These are phyloP conservation scores for Upupa epops DNA, from an alignment of 2,113 vertebrate genomes.

Conservation along the genomic window DNA sequence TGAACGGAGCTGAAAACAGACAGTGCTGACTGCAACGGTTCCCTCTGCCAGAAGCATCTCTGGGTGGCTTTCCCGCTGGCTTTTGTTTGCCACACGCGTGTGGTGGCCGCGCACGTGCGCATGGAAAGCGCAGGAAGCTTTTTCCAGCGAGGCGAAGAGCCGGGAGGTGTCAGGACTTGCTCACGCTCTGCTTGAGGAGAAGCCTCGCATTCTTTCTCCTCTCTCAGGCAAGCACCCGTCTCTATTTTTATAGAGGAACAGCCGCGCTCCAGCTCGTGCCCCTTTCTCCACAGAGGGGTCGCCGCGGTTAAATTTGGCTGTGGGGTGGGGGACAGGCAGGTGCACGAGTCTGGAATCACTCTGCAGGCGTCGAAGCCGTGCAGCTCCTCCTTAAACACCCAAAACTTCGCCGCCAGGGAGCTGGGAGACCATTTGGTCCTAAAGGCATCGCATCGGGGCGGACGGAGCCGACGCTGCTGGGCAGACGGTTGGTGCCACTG, in stretches of 20 bases:
- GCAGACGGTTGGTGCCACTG: background rate
- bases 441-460: background rate
- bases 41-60: constrained; percentile 35
- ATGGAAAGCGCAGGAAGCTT: constrained; percentile 29
- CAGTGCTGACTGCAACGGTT: background rate
- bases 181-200: constrained; percentile 35
- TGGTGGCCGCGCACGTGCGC: background rate
- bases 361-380: background rate
- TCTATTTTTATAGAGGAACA: constrained; percentile 63
- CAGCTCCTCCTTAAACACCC: constrained; percentile 31
- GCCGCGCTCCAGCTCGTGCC: constrained; percentile 28
- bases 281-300: background rate
- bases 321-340: constrained; percentile 42
- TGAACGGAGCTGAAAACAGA: background rate
- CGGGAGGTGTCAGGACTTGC: constrained; percentile 61
- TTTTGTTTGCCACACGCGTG: constrained; percentile 17
- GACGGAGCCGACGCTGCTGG: background rate
- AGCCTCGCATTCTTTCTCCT: constrained; percentile 51
- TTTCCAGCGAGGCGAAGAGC: constrained; percentile 53
- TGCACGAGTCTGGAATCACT: constrained; percentile 49
- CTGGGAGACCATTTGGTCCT: background rate
- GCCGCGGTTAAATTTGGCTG: constrained; percentile 32
- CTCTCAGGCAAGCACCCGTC: constrained; percentile 6
- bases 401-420: background rate
- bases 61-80: background rate